Evolutionary conservation across 2,888 invertebrate species (phyloP), one percentile per base, ranked within the genome.

Genomic region (Trachelus iudaicus): DNA sequence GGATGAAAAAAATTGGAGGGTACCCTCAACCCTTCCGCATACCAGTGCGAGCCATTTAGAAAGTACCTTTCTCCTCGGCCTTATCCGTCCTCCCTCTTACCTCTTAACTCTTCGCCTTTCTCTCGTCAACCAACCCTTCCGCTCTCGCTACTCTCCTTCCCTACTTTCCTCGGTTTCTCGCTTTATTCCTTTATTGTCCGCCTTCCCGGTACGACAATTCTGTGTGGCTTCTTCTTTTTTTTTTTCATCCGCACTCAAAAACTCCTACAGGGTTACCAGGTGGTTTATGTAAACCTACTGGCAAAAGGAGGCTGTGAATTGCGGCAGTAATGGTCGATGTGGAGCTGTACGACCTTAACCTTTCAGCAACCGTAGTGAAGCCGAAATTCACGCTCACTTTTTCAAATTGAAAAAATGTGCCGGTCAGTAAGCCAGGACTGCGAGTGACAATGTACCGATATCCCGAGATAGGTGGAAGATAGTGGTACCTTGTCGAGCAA

Each of bases 21-120:
- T 85, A 74, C 82, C 81, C 73, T 86, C 85, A 86, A 86, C 86
- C 86, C 86, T 86, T 86, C 86, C 86, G 86, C 87, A 86, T 86
- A 82, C 86, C 87, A 80, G 76, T 56, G 80, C 79, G 81, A 81
- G 81, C 80, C 83, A 83, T 84, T 86, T 85, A 82, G 86, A 87
- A 86, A 88, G 83, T 81, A 82, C 31, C 76, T 68, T 74, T 74
- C 76, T 71, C 4, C n/a, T 23, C 40, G 74, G 76, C 76, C 69
- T 79, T 69, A 69, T 73, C 69, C 76, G 82, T 82, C 83, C 83
- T 81, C 78, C 79, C 83, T 79, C 73, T 74, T 69, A 73, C 76
- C 75, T 69, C 76, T 73, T 69, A 69, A 79, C 69, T 79, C 79
- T 80, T 77, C 75, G n/a, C 79, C 76, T 73, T 13, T 73, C 76